phyloP scores from a whole-genome alignment of 1,140 invertebrate species.

The Adelges cooleyi region DNA sequence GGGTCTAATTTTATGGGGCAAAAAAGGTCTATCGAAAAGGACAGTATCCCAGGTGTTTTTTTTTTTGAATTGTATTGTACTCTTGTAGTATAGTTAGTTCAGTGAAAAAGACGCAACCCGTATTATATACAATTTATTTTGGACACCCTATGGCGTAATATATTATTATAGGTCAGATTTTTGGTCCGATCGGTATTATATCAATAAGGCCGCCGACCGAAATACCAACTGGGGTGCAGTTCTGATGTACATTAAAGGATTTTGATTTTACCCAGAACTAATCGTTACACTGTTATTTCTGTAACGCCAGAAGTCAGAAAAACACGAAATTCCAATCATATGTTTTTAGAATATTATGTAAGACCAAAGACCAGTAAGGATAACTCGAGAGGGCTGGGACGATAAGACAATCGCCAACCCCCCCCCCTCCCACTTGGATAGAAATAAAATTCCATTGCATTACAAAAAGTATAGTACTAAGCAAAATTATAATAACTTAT shows the following conservation, averaged over 20 bases:
- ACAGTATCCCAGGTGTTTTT: conserved; percentile 15
- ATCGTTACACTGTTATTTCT: no score
- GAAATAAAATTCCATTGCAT: no score
- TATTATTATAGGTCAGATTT: conserved; percentile 26
- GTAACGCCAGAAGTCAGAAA: no score
- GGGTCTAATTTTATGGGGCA: conserved; percentile 14
- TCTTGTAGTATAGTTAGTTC: neutral
- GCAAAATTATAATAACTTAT: no score
- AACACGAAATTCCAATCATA: no score
- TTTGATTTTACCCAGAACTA: no score
- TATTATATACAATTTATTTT: neutral
- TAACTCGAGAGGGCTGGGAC: no score
- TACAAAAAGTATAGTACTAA: no score
- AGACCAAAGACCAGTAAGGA: no score
- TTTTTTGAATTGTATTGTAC: neutral
- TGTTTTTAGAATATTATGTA: no score
- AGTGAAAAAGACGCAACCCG: neutral
- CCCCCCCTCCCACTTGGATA: no score
- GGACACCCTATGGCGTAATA: conserved; percentile 24
- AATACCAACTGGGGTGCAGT: neutral
- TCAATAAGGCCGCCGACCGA: neutral
- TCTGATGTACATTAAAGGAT: neutral
- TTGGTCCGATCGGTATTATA: conserved; percentile 10
- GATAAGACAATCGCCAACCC: no score
- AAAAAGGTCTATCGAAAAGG: conserved; percentile 15